These are phyloP conservation scores for Elaphurus davidianus DNA, from an alignment of 2,113 vertebrate species.

Conservation along the genomic window DNA sequence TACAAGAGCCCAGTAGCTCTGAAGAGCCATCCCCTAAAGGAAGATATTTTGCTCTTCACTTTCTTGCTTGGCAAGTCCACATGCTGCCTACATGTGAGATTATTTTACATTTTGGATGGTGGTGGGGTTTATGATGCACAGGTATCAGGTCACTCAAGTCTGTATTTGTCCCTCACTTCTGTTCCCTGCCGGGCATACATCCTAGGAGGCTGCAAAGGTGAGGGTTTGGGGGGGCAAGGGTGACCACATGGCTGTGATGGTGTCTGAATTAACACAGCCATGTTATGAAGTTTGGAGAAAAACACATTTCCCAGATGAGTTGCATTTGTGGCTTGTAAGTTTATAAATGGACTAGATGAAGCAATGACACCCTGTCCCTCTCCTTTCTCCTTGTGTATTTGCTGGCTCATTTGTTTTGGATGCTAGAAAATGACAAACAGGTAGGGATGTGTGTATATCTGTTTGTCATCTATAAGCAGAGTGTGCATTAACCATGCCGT, in stretches of 20 bases:
- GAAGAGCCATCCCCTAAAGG: neutral
- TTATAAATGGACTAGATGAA: constrained; percentile 73
- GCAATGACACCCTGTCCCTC: constrained; percentile 38
- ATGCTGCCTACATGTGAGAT: constrained; percentile 9
- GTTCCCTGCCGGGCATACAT: neutral
- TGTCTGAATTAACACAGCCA: constrained; percentile 70
- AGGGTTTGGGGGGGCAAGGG: constrained; percentile 11
- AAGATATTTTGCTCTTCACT: neutral
- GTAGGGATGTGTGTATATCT: constrained; percentile 14
- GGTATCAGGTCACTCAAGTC: constrained; percentile 53
- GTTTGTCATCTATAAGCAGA: constrained; percentile 65
- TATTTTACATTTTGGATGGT: constrained; percentile 51
- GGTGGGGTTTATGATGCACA: constrained; percentile 61
- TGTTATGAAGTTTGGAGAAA: constrained; percentile 65
- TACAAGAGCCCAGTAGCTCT: neutral
- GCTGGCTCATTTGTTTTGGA: constrained; percentile 43
- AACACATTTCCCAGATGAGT: constrained; percentile 66
- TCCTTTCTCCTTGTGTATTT: neutral
- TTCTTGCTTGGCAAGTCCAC: neutral
- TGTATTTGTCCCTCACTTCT: constrained; percentile 47
- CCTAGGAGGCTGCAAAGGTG: constrained; percentile 38
- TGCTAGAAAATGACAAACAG: constrained; percentile 42
- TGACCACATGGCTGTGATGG: constrained; percentile 51
- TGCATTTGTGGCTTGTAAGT: constrained; percentile 66
- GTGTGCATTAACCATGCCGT: constrained; percentile 66